These are phyloP conservation scores for Chrysodeixis includens DNA, from an alignment of 2,888 invertebrate species.

Conservation along the genomic window DNA sequence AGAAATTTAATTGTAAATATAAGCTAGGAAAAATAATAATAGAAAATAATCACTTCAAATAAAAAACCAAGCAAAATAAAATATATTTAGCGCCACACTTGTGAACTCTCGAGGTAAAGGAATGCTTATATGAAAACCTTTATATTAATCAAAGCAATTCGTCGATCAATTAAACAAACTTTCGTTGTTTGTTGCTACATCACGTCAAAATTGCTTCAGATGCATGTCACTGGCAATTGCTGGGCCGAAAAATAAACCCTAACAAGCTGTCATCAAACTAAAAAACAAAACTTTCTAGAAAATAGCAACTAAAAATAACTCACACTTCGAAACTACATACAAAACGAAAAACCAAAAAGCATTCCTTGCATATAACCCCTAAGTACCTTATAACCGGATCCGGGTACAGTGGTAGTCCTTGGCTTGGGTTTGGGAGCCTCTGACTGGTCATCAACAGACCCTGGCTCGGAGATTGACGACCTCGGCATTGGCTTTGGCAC, in stretches of 20 bases:
- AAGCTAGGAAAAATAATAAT: neutral
- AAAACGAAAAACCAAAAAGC: slow-evolving; percentile 34
- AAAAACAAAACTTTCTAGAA: neutral
- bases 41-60: neutral
- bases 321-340: neutral
- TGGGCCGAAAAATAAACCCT: no score
- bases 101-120: no score
- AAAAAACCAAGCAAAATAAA: neutral
- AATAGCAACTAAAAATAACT: neutral
- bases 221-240: no score
- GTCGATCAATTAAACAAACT: no score
- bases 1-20: slow-evolving; percentile 27
- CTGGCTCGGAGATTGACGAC: slow-evolving; percentile 93
- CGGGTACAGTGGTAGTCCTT: slow-evolving; percentile 91
- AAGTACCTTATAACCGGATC: slow-evolving; percentile 94
- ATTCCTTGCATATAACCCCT: slow-evolving; percentile 11
- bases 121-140: no score
- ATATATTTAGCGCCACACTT: neutral
- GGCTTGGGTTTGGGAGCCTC: slow-evolving; percentile 91
- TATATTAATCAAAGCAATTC: no score
- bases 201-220: no score
- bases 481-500: slow-evolving; percentile 95
- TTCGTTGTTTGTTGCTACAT: no score
- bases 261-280: no score
- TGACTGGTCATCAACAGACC: slow-evolving; percentile 83